Percentiles rank a stretch among this genome's conserved stretches.
Conservation (phyloP, 2,797 vertebrate genomes). For the Anguilla anguilla region DNA sequence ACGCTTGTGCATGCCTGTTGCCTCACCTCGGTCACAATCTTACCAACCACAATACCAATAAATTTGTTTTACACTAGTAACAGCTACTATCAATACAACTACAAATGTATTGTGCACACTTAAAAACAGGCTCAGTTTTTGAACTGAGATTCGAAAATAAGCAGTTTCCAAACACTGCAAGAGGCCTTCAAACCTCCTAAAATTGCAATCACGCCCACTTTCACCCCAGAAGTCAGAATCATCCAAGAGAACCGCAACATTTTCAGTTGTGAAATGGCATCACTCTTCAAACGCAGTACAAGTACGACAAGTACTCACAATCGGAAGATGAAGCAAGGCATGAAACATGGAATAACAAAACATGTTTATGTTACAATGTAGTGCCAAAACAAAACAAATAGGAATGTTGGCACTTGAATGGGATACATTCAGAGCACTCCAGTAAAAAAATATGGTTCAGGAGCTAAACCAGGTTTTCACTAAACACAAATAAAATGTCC, state of each 20-base stretch:
- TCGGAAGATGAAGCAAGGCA: background rate
- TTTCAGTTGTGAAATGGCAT: background rate
- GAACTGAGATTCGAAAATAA: background rate
- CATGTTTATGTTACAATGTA: background rate
- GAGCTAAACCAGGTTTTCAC: background rate
- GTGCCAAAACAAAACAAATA: background rate
- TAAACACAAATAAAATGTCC: background rate
- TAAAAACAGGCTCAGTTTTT: background rate
- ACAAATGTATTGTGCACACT: too few species aligned
- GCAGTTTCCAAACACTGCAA: background rate
- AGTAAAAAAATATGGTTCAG: background rate
- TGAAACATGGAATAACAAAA: background rate
- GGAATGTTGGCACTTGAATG: background rate
- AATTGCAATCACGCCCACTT: background rate
- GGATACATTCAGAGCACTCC: background rate
- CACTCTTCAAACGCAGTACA: background rate
- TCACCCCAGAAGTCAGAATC: background rate
- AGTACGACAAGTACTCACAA: background rate
- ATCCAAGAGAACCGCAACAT: background rate
- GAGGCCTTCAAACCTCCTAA: background rate
- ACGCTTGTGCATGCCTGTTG: too few species aligned
- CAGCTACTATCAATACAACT: too few species aligned
- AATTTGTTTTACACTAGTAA: too few species aligned
- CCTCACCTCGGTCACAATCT: too few species aligned
- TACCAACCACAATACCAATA: too few species aligned